Conservation (phyloP, 2,888 invertebrate species). For the Spodoptera littoralis region DNA sequence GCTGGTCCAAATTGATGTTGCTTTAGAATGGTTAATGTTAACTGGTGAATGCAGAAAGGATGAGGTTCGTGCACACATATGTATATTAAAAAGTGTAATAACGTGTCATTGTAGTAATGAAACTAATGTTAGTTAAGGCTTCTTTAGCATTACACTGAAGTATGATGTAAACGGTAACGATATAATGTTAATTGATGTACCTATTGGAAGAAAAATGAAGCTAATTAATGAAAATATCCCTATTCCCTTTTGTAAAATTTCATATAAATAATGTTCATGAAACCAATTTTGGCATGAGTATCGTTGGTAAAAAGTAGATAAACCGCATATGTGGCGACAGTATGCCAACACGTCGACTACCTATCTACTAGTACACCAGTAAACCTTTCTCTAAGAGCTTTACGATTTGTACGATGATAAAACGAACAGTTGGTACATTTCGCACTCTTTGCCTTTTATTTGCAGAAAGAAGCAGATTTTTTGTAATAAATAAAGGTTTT, state of each 20-base stretch:
- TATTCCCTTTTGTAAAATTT: neutral
- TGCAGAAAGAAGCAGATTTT: constrained; percentile 25
- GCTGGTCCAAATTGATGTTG: neutral
- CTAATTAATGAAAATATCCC: no score
- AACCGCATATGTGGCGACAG: constrained; percentile 34
- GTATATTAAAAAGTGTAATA: no score
- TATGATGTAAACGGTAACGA: no score
- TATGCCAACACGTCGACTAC: constrained; percentile 40
- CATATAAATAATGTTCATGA: neutral
- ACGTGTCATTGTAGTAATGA: no score
- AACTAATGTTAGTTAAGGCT: no score
- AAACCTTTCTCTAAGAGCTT: constrained; percentile 44
- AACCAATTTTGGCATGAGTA: constrained; percentile 39
- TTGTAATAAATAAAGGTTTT: constrained; percentile 29
- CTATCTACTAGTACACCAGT: constrained; percentile 23
- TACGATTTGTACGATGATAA: constrained; percentile 51
- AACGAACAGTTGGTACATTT: constrained; percentile 36
- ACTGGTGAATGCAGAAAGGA: neutral
- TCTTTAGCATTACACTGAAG: no score
- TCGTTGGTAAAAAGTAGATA: constrained; percentile 26
- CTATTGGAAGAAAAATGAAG: no score
- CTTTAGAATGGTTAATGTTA: constrained; percentile 7
- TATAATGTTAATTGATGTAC: no score
- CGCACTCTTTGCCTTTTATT: constrained; percentile 30
- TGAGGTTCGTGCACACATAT: neutral